These are phyloP conservation scores for Ochropleura plecta DNA, from an alignment of 2,888 invertebrate genomes.

Conservation along the genomic window DNA sequence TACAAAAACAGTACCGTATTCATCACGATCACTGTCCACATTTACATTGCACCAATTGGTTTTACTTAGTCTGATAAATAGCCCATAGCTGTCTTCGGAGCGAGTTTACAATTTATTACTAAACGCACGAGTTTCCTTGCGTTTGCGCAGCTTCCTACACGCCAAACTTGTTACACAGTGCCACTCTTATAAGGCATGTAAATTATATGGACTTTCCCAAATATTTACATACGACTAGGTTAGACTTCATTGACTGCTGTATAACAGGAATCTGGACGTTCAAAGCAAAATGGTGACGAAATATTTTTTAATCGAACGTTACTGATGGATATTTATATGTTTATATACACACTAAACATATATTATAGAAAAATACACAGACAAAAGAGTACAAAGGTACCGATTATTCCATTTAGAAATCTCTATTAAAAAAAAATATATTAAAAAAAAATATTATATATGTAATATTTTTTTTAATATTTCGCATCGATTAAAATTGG, in stretches of 20 bases:
- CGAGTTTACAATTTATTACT: slow-evolving; percentile 53
- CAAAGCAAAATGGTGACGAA: not conserved
- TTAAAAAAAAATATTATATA: no score
- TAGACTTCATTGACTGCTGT: slow-evolving; percentile 14
- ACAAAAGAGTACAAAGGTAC: no score
- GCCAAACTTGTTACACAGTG: slow-evolving; percentile 23
- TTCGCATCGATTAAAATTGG: no score
- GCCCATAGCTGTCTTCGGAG: slow-evolving; percentile 50
- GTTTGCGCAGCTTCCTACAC: slow-evolving; percentile 45
- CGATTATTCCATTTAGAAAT: no score
- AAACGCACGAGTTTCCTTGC: slow-evolving; percentile 38
- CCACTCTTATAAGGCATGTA: slow-evolving; percentile 31
- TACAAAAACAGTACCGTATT: slow-evolving; percentile 43
- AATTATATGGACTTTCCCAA: slow-evolving; percentile 49
- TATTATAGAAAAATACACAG: no score
- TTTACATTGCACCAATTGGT: slow-evolving; percentile 55
- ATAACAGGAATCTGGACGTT: slow-evolving; percentile 9
- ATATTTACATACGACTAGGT: slow-evolving; percentile 43
- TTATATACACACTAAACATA: no score
- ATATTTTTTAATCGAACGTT: not conserved
- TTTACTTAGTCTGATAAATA: slow-evolving; percentile 59
- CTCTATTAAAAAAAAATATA: no score
- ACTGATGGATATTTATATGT: not conserved
- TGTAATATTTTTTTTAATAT: no score
- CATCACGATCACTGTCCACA: slow-evolving; percentile 53